Percentiles rank a stretch among this genome's conserved stretches.
Evolutionary conservation across 2,888 invertebrate genomes (phyloP).

Genomic region (Chymomyza procnemis): DNA sequence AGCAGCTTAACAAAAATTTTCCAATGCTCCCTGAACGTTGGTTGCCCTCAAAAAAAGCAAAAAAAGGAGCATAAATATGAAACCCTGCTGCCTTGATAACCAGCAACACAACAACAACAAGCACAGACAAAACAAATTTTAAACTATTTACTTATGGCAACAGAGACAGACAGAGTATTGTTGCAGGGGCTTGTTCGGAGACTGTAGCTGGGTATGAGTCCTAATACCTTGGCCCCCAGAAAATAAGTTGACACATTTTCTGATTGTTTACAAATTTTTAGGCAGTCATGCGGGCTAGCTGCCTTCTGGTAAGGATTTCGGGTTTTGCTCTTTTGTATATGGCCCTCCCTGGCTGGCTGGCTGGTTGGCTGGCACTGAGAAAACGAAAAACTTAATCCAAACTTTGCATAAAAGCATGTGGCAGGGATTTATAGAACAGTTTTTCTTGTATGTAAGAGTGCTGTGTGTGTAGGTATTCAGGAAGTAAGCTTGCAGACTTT

Average conservation of each 20-base stretch:
- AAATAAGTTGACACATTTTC: conserved; percentile 70
- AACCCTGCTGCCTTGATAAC: background rate
- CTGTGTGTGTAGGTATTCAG: conserved; percentile 29
- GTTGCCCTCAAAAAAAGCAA: conserved; percentile 11
- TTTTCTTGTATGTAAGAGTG: background rate
- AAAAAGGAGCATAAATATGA: background rate
- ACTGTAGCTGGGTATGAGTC: background rate
- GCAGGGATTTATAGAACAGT: conserved; percentile 54
- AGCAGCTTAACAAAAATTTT: conserved; percentile 66
- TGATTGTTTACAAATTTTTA: conserved; percentile 67
- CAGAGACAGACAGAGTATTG: conserved; percentile 53
- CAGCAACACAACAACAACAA: background rate
- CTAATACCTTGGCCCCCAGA: conserved; percentile 15
- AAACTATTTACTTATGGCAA: conserved; percentile 70
- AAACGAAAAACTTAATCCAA: conserved; percentile 62
- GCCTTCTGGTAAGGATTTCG: conserved; percentile 6
- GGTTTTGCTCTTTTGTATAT: background rate
- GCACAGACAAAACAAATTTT: conserved; percentile 51
- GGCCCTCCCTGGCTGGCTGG: no score
- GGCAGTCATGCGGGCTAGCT: conserved; percentile 49
- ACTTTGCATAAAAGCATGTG: conserved; percentile 69
- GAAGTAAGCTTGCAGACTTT: conserved; percentile 43
- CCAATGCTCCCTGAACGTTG: conserved; percentile 42
- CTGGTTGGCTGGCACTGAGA: conserved; percentile 14
- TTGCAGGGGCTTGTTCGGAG: conserved; percentile 12